Percentiles rank a stretch among this genome's conserved stretches.
phyloP scores from a whole-genome alignment of 2,888 invertebrate species.

The Caenorhabditis sulstoni region DNA sequence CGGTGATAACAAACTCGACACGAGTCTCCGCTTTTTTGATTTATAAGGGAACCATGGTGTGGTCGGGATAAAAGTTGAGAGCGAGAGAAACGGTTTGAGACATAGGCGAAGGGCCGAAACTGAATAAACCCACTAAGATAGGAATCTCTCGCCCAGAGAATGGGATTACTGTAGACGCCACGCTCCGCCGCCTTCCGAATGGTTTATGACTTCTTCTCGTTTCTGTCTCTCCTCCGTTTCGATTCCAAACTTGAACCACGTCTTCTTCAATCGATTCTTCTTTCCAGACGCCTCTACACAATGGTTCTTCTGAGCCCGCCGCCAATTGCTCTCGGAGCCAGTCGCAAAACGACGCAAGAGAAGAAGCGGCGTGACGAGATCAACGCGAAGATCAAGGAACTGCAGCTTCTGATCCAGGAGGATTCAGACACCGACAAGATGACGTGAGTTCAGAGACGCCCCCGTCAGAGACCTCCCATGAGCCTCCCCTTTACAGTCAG shows the following conservation, averaged over 20 bases:
- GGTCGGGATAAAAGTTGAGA: too few species aligned
- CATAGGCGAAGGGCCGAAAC: too few species aligned
- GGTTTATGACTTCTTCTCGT: slow-evolving; percentile 38
- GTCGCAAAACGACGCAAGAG: slow-evolving; percentile 48
- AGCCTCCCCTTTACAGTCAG: slow-evolving; percentile 30
- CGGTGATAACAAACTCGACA: slow-evolving; percentile 1
- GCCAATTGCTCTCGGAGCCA: slow-evolving; percentile 17
- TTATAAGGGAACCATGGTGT: not conserved
- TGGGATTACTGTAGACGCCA: slow-evolving; percentile 40
- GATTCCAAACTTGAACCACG: not conserved
- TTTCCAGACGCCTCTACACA: not conserved
- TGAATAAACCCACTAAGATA: slow-evolving; percentile 24
- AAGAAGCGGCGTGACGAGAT: slow-evolving; percentile 58
- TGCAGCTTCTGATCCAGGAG: slow-evolving; percentile 40
- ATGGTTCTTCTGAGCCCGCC: slow-evolving; percentile 30
- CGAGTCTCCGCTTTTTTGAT: not conserved
- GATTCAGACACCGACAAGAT: slow-evolving; percentile 34
- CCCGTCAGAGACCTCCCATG: too few species aligned
- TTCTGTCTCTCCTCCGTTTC: slow-evolving; percentile 1
- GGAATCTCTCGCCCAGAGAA: slow-evolving; percentile 29
- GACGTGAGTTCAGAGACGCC: too few species aligned
- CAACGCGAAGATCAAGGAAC: slow-evolving; percentile 54
- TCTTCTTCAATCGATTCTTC: not conserved
- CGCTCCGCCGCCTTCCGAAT: slow-evolving; percentile 31
- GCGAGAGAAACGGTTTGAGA: slow-evolving; percentile 3